These are phyloP conservation scores for Cinara cedri DNA, from an alignment of 2,888 invertebrate genomes.

Conservation along the genomic window DNA sequence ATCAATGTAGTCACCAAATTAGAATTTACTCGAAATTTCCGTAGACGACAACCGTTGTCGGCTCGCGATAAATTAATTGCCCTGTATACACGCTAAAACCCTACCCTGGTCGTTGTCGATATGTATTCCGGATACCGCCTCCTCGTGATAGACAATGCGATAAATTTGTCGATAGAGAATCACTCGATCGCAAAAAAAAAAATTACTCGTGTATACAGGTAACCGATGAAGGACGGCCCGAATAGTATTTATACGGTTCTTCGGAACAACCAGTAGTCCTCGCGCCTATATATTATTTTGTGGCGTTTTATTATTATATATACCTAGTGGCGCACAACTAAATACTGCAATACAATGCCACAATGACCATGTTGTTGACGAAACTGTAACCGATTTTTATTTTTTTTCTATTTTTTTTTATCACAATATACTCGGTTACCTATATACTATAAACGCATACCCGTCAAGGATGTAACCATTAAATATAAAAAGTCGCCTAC, in stretches of 20 bases:
- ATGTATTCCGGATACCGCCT: not conserved
- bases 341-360: not conserved
- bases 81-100: not conserved
- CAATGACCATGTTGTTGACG: not conserved
- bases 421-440: conserved; percentile 2
- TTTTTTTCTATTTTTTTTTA: too few species aligned
- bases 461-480: conserved; percentile 38
- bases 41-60: too few species aligned
- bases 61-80: too few species aligned
- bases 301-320: not conserved
- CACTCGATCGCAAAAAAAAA: not conserved
- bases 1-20: too few species aligned
- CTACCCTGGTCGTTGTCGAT: too few species aligned
- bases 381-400: conserved; percentile 30
- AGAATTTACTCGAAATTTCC: too few species aligned
- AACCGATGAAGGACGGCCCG: conserved; percentile 31
- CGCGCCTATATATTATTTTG: not conserved
- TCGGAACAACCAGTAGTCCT: conserved; percentile 29
- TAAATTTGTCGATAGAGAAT: too few species aligned
- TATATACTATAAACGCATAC: not conserved
- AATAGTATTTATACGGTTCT: conserved; percentile 32
- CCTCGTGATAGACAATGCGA: too few species aligned
- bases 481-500: not conserved
- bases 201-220: not conserved
- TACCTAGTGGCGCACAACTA: not conserved